Conservation (phyloP, 2,113 vertebrate genomes). For the Ophiodon elongatus region DNA sequence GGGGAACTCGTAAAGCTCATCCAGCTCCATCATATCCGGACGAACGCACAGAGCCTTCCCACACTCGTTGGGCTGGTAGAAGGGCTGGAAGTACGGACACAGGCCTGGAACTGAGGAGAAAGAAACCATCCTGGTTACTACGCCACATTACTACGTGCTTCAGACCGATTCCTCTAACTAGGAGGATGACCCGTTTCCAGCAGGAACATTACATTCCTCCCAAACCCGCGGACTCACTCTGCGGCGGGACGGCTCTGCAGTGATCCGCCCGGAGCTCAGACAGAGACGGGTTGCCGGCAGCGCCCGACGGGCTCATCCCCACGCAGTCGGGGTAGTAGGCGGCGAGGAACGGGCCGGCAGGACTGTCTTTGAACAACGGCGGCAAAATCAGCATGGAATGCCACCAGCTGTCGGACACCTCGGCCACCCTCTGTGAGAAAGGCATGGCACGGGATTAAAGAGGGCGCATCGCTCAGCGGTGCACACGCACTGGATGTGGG, state of each 20-base stretch:
- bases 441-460: not conserved
- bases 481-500: not conserved
- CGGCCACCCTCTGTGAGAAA: conserved; percentile 90
- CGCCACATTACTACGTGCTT: not conserved
- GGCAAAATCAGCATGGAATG: conserved; percentile 98
- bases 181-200: not conserved
- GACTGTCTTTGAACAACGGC: conserved; percentile 96
- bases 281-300: conserved; percentile 84
- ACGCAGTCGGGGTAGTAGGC: conserved; percentile 99
- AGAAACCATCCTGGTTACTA: not conserved
- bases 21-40: conserved; percentile 98
- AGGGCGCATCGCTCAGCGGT: not conserved
- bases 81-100: conserved; percentile 96
- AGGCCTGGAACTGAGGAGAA: conserved; percentile 88
- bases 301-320: conserved; percentile 97
- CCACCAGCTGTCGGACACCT: conserved; percentile 96
- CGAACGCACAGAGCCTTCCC: conserved; percentile 97
- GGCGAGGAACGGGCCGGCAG: conserved; percentile 92
- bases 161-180: not conserved
- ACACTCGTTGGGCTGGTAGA: conserved; percentile 98
- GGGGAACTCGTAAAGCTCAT: conserved; percentile 98
- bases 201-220: not conserved
- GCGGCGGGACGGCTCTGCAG: conserved; percentile 81
- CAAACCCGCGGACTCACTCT: conserved; percentile 70
- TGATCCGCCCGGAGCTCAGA: conserved; percentile 87